Evolutionary conservation across 2,888 invertebrate genomes (phyloP).

Genomic region (Sesamia inferens): DNA sequence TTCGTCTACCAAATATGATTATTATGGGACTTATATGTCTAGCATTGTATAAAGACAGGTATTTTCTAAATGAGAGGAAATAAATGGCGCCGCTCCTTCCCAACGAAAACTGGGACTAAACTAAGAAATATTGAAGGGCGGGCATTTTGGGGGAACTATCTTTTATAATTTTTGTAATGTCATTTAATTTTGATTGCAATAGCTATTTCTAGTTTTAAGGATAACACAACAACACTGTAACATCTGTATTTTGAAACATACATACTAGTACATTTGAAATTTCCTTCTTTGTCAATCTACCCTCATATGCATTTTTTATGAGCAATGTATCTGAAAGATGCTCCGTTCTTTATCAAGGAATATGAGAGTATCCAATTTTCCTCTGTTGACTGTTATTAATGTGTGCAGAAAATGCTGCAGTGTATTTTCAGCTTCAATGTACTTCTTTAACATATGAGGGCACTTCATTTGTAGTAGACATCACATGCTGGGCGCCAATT

Average conservation of each 20-base stretch:
- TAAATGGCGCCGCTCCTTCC: too few relatives aligned
- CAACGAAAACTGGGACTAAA: too few relatives aligned
- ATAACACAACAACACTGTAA: not conserved
- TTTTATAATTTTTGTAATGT: too few relatives aligned
- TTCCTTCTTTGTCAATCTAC: not conserved
- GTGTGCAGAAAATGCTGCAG: slow-evolving; percentile 22
- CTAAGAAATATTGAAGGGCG: too few relatives aligned
- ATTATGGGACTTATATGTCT: too few relatives aligned
- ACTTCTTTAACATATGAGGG: slow-evolving; percentile 22
- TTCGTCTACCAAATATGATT: not conserved
- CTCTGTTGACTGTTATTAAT: slow-evolving; percentile 33
- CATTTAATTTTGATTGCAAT: not conserved
- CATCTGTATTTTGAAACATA: not conserved
- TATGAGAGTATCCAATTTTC: slow-evolving; percentile 18
- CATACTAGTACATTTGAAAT: not conserved
- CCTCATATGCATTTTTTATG: not conserved
- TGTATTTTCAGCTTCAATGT: slow-evolving; percentile 33
- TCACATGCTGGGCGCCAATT: slow-evolving; percentile 42
- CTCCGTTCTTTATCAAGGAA: slow-evolving; percentile 1
- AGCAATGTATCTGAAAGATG: not conserved
- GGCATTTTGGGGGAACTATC: too few relatives aligned
- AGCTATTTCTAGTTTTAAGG: not conserved
- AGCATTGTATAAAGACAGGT: too few relatives aligned
- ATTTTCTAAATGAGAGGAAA: too few relatives aligned
- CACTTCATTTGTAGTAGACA: slow-evolving; percentile 12